Evolutionary conservation across 2,888 invertebrate species (phyloP).

Genomic region (Aromia moschata): DNA sequence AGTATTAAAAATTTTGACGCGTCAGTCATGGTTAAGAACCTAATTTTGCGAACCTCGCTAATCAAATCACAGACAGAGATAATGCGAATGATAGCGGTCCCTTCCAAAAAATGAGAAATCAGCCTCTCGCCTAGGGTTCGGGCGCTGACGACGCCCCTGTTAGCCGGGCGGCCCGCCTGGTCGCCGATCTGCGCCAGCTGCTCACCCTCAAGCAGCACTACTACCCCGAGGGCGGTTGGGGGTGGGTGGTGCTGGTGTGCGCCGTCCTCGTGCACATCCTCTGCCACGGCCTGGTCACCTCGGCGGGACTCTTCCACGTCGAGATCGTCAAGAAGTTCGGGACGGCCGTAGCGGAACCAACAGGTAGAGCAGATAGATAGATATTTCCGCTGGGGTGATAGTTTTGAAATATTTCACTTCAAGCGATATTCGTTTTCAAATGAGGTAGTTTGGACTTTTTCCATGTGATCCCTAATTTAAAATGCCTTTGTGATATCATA

Average conservation of each 20-base stretch:
- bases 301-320: slow-evolving; percentile 65
- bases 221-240: slow-evolving; percentile 90
- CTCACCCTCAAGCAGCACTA: slow-evolving; percentile 81
- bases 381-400: no score
- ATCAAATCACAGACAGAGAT: no score
- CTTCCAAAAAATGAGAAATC: background rate
- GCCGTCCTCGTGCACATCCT: slow-evolving; percentile 79
- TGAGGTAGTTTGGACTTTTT: no score
- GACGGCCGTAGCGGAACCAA: slow-evolving; percentile 68
- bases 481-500: no score
- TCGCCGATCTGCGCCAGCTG: slow-evolving; percentile 68
- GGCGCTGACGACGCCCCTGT: slow-evolving; percentile 61
- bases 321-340: slow-evolving; percentile 64
- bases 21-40: no score
- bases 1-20: no score
- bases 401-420: no score
- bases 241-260: slow-evolving; percentile 81
- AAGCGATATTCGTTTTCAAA: no score
- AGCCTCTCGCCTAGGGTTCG: background rate
- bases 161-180: slow-evolving; percentile 65
- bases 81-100: background rate
- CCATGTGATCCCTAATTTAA: no score
- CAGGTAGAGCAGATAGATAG: slow-evolving; percentile 67
- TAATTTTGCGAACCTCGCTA: no score
- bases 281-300: slow-evolving; percentile 78